Evolutionary conservation across 2,888 invertebrate genomes (phyloP).

Genomic region (Thereva nobilitata): DNA sequence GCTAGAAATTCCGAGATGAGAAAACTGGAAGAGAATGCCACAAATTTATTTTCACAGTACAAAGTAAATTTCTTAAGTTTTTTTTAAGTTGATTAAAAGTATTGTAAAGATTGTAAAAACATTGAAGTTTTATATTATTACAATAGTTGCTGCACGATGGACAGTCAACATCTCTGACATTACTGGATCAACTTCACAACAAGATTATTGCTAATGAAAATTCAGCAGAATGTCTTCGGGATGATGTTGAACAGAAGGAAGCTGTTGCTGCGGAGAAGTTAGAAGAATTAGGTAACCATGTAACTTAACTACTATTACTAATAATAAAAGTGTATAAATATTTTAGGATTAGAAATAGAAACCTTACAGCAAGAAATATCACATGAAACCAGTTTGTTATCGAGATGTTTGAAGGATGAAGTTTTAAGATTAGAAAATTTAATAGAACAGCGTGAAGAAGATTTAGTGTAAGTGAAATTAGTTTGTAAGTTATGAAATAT

Average conservation of each 20-base stretch:
- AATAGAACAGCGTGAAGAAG: slow-evolving; percentile 20
- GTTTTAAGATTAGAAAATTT: slow-evolving; percentile 29
- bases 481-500: slow-evolving; percentile 1
- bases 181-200: slow-evolving; percentile 37
- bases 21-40: slow-evolving; percentile 62
- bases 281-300: slow-evolving; percentile 20
- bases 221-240: slow-evolving; percentile 26
- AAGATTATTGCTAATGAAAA: slow-evolving; percentile 34
- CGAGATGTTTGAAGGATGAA: slow-evolving; percentile 26
- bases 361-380: slow-evolving; percentile 28
- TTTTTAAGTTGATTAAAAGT: background rate
- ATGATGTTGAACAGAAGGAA: slow-evolving; percentile 19
- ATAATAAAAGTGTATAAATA: background rate
- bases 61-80: slow-evolving; percentile 52
- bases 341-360: slow-evolving; percentile 33
- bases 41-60: slow-evolving; percentile 58
- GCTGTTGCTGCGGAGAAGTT: slow-evolving; percentile 19
- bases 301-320: background rate
- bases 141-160: slow-evolving; percentile 39
- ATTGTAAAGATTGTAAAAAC: too few species aligned
- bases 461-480: slow-evolving; percentile 15
- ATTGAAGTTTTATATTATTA: slow-evolving; percentile 29
- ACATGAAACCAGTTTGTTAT: slow-evolving; percentile 21
- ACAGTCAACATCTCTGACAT: slow-evolving; percentile 26
- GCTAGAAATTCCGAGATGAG: slow-evolving; percentile 60